Evolutionary conservation across 2,113 vertebrate genomes (phyloP), one percentile per base, ranked within the genome.

Genomic region (Caretta caretta): DNA sequence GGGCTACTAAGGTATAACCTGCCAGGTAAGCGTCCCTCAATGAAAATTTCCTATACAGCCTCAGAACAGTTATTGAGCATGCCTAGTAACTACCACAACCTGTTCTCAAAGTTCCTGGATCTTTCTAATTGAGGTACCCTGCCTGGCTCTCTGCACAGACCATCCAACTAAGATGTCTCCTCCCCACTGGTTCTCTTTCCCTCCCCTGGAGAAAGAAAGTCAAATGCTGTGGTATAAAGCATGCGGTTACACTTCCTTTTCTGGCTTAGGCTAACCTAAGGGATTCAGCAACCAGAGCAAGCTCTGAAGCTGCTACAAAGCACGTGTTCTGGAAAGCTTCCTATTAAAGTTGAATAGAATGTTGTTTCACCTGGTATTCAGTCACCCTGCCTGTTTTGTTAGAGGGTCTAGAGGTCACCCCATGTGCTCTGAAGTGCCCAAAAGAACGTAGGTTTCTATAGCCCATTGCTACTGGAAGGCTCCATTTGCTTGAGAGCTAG

Each of bases 401-500:
- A 78, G 12, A 46, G 75, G 75, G 19, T n/a, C 65, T 38, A 72
- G 35, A 69, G 31, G 19, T 69, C n/a, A 38, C 19, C 65, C 17
- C n/a, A 20, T 69, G 57, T 29, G 19, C n/a, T 38, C 3, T 78
- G 75, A 48, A 27, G 38, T 25, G 75, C 11, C 42, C 42, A 8
- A 48, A 48, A 48, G 42, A 48, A 48, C 1, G 3, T 13, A 7
- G 75, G 24, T 46, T 25, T 27, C 42, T 42, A 27, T 48, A 27
- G 24, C 42, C 42, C 42, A 13, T 29, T 29, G 62, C 19, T 35
- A 12, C 17, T 10, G 16, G 9, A 53, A n/a, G 49, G 27, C 2
- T 84, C 5, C 31, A 49, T 5, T 54, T 0, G 1, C 51, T 1
- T 0, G 0, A 65, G 54, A 54, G 17, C 0, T 3, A 69, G 49